Evolutionary conservation across 2,797 vertebrate species (phyloP), one percentile per base, ranked within the genome.

Genomic region (Coracias cyanogaster): DNA sequence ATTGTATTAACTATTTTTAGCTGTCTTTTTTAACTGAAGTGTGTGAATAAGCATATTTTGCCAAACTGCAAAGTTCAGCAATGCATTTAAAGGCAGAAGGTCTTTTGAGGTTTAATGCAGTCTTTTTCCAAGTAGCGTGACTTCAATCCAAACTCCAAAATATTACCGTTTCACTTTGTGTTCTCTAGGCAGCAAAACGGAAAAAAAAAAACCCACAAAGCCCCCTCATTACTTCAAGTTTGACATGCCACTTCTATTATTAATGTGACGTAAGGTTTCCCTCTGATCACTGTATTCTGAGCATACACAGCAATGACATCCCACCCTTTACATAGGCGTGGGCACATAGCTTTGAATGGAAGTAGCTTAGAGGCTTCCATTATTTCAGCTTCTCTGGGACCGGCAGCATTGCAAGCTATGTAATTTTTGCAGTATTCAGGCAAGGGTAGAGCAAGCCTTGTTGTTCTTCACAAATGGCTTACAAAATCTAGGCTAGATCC

Each of bases 1-100:
- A 95, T 54, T 85, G 39, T 78, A 92, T 81, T 89, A 95, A 78
- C 71, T 93, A 91, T 87, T 93, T 91, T 94, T 93, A 94, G 84
- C 65, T 74, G 52, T 46, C 78, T 73, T 77, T 95, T 94, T 83
- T 26, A 89, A 81, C 57, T 82, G 45, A 78, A 93, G 21, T 51
- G 45, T 46, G 37, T 86, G 78, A 83, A 78, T 89, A 91, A 94
- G 91, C 86, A 61, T 8, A 89, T 95, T 92, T 89, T 93, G 77
- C 57, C 41, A 78, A 96, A 94, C 49, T 94, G 86, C 91, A 72
- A 83, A 89, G 57, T 78, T 96, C 78, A 96, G 89, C 89, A 93
- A 78, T 81, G 54, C 3, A 3, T 92, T 80, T 81, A 86, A 94
- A 93, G n/a, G 84, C 65, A 89, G 86, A 74, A 93, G 37, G 16